phyloP scores from a whole-genome alignment of 2,888 invertebrate genomes.

The Diogma glabrata region DNA sequence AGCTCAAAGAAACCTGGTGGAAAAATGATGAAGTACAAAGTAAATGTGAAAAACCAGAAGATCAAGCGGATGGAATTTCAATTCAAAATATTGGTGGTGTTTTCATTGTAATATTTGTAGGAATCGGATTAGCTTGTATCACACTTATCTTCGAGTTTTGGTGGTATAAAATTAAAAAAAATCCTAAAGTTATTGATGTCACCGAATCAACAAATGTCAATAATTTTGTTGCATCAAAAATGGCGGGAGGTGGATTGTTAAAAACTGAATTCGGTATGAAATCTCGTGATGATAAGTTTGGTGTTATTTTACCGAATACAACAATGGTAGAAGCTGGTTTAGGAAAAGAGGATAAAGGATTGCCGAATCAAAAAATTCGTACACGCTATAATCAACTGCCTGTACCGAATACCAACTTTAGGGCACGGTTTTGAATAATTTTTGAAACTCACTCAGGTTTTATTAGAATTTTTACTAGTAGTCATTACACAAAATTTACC shows the following conservation, averaged over 20 bases:
- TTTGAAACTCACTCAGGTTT: too few relatives aligned
- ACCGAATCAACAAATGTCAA: slow-evolving; percentile 42
- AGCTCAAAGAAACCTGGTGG: slow-evolving; percentile 96
- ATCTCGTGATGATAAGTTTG: not conserved
- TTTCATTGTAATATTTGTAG: slow-evolving; percentile 94
- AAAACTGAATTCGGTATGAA: slow-evolving; percentile 1
- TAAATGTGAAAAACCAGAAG: slow-evolving; percentile 75
- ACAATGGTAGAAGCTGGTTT: not conserved
- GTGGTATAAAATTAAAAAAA: slow-evolving; percentile 74
- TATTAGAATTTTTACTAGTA: too few relatives aligned
- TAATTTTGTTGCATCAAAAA: too few relatives aligned
- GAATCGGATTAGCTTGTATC: slow-evolving; percentile 81
- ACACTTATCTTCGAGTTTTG: slow-evolving; percentile 90
- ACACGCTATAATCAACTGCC: slow-evolving; percentile 5
- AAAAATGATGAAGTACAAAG: slow-evolving; percentile 66
- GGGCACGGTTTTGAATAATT: slow-evolving; percentile 5
- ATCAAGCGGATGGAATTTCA: slow-evolving; percentile 93
- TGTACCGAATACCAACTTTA: slow-evolving; percentile 5
- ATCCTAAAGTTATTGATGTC: slow-evolving; percentile 47
- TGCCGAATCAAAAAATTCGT: not conserved
- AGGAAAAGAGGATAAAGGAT: slow-evolving; percentile 1
- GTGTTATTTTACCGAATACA: not conserved
- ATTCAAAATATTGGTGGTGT: slow-evolving; percentile 97
- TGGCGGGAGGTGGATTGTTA: not conserved
- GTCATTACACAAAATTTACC: too few relatives aligned